These are phyloP conservation scores for Exephanes ischioxanthus DNA, from an alignment of 2,888 invertebrate species.

Conservation along the genomic window DNA sequence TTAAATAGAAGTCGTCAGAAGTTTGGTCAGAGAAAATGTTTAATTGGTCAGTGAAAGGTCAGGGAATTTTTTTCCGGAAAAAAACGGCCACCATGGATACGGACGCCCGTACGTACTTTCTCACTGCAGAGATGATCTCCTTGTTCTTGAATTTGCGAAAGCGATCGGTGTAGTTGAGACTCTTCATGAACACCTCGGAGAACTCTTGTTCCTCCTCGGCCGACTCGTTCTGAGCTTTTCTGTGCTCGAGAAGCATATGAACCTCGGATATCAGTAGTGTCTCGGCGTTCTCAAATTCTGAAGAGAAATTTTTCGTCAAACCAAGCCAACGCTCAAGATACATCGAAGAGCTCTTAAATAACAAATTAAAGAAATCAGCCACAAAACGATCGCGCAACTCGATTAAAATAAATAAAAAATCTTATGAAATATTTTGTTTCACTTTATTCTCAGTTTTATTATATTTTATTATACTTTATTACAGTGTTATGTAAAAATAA, in stretches of 20 bases:
- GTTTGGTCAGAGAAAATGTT: too few species aligned
- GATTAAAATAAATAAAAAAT: not conserved
- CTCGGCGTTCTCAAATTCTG: conserved; percentile 99
- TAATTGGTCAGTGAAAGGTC: too few species aligned
- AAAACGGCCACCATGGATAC: too few species aligned
- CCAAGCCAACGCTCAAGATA: not conserved
- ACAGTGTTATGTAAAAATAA: conserved; percentile 25
- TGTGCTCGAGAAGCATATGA: conserved; percentile 97
- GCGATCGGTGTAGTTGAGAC: conserved; percentile 97
- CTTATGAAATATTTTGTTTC: conserved; percentile 8
- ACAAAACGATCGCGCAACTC: not conserved
- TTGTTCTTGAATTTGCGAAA: conserved; percentile 99
- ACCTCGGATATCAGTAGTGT: conserved; percentile 98
- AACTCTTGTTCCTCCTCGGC: conserved; percentile 99
- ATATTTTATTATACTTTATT: not conserved
- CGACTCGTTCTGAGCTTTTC: conserved; percentile 98
- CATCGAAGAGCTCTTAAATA: not conserved
- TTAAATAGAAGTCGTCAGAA: too few species aligned
- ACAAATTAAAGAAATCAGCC: not conserved
- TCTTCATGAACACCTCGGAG: conserved; percentile 99
- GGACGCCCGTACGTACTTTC: conserved; percentile 89
- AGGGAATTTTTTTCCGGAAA: too few species aligned
- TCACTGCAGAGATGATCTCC: conserved; percentile 98
- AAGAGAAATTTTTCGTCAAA: conserved; percentile 51
- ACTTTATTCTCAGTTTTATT: not conserved